Conservation (phyloP, 2,113 vertebrate species). For the Scytalopus superciliaris region DNA sequence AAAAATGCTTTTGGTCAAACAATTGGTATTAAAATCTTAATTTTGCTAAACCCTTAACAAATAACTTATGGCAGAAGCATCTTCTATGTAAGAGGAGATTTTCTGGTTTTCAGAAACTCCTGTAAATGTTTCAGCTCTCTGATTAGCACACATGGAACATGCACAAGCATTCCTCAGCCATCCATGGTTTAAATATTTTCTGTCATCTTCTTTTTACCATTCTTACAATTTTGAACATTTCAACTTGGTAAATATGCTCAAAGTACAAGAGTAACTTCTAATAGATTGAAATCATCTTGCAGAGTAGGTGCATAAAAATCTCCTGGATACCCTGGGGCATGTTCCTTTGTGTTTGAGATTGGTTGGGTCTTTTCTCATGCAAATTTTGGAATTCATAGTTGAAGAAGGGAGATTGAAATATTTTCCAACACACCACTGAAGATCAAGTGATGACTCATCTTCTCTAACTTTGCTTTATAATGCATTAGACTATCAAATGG, state of each 20-base stretch:
- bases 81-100: background rate
- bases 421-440: background rate
- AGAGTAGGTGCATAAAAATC: background rate
- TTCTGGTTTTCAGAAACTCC: background rate
- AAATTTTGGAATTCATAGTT: background rate
- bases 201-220: background rate
- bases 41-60: background rate
- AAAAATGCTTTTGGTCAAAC: background rate
- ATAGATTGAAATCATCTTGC: background rate
- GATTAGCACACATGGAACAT: background rate
- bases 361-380: background rate
- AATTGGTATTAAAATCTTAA: background rate
- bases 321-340: background rate
- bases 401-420: background rate
- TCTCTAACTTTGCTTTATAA: background rate
- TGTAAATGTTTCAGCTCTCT: background rate
- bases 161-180: too few relatives aligned
- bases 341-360: background rate
- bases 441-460: background rate
- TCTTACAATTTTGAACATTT: background rate
- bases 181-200: background rate
- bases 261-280: background rate
- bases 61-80: background rate
- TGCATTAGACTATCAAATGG: background rate
- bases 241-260: background rate